Evolutionary conservation across 2,888 invertebrate genomes (phyloP), one percentile per base, ranked within the genome.

Genomic region (Ptychoptera albimana): DNA sequence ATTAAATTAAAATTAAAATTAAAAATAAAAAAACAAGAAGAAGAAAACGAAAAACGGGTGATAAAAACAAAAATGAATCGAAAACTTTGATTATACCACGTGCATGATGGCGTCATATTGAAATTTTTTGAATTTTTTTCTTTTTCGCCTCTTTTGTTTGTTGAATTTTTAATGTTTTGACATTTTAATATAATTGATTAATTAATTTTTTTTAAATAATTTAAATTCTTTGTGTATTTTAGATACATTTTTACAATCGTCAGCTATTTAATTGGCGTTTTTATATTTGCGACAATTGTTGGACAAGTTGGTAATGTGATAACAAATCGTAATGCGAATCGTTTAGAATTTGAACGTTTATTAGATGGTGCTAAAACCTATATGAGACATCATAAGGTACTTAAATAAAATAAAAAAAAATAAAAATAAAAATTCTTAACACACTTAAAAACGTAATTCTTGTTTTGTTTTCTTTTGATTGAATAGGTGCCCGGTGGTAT

Each of bases 261-360:
- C 60, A 93, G 93, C 69, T 94, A 94, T 71, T 74, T 94, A 60
- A 93, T 94, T 60, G 94, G 93, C 53, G 93, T 94, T 52, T 94
- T 94, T 73, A 91, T 94, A 67, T 94, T 94, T 67, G 93, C 94
- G 45, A 94, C 93, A 43, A 94, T 94, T 60, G 93, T 94, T 50
- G 93, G 94, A 43, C 94, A 96, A 75, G 94, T 96, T 44, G 94
- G 94, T 52, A 94, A 93, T 67, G 93, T 94, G 58, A 94, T 94
- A 66, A 93, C 92, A 43, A 96, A 96, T 68, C 77, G 93, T 54
- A 96, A 94, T 64, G 94, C 94, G 39, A 93, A 92, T 66, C 76
- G 94, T 42, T 72, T 93, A 56, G 94, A 94, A 69, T 94, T 94
- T 58, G 94, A 96, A 67, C 71, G 93, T 50, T 75, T 94, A 31